A percentile compares a stretch with the other conserved stretches of the same genome.
Conservation (phyloP, 2,797 vertebrate genomes). For the Adrianichthys oophorus region DNA sequence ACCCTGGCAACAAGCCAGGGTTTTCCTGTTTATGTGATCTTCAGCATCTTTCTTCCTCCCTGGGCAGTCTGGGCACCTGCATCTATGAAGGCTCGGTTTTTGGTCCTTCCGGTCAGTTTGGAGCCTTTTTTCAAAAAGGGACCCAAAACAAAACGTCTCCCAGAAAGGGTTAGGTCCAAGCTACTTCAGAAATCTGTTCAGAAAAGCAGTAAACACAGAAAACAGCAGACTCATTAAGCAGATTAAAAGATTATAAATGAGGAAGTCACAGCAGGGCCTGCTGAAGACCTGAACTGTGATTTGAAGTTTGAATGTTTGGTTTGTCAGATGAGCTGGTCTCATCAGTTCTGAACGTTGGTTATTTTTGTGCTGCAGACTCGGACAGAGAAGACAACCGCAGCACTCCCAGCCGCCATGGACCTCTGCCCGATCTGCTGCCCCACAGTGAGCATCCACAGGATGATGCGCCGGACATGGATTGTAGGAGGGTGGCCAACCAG, state of each 20-base stretch:
- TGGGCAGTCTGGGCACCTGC: constrained; percentile 65
- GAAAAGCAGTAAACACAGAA: constrained; percentile 18
- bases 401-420: constrained; percentile 26
- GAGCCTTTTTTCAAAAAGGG: no score
- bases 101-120: constrained; percentile 43
- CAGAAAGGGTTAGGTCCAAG: no score
- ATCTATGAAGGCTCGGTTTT: constrained; percentile 56
- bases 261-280: constrained; percentile 39
- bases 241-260: constrained; percentile 75
- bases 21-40: constrained; percentile 45
- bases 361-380: constrained; percentile 28
- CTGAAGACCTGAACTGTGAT: constrained; percentile 9
- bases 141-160: no score
- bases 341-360: not conserved
- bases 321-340: not conserved
- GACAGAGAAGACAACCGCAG: constrained; percentile 33
- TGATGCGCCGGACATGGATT: constrained; percentile 39
- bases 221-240: constrained; percentile 70
- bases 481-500: constrained; percentile 64
- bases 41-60: constrained; percentile 21
- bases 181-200: not conserved
- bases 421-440: constrained; percentile 62
- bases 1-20: constrained; percentile 83
- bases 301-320: not conserved
- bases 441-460: constrained; percentile 45